A percentile compares a stretch with the other conserved stretches of the same genome.
phyloP scores from a whole-genome alignment of 2,888 invertebrate genomes.

The Caenorhabditis drosophilae region DNA sequence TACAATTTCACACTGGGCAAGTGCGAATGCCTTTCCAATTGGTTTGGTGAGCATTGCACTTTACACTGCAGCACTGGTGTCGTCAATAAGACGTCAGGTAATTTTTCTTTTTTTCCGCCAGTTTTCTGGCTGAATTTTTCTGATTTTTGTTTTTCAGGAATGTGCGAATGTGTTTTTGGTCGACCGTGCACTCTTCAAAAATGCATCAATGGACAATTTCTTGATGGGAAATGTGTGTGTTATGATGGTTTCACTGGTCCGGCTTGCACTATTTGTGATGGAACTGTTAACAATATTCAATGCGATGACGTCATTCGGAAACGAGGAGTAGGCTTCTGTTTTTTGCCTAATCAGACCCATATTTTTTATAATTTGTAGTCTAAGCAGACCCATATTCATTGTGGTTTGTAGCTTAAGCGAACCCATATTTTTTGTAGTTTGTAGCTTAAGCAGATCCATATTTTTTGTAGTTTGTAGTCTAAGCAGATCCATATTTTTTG shows the following conservation, averaged over 20 bases:
- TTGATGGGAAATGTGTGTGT: conserved; percentile 36
- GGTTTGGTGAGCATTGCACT: conserved; percentile 39
- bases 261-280: conserved; percentile 42
- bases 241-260: conserved; percentile 40
- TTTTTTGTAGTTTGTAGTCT: too few species aligned
- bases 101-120: neutral
- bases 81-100: conserved; percentile 39
- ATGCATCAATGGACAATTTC: conserved; percentile 44
- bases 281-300: conserved; percentile 14
- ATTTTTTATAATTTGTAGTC: too few species aligned
- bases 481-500: too few species aligned
- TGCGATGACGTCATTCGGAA: conserved; percentile 16
- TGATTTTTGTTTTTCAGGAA: conserved; percentile 8
- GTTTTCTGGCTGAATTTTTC: too few species aligned
- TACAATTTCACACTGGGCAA: conserved; percentile 30
- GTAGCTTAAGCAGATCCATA: too few species aligned
- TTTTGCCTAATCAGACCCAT: too few species aligned
- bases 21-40: conserved; percentile 36
- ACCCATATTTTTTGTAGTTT: too few species aligned
- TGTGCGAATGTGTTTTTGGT: conserved; percentile 33
- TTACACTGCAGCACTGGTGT: conserved; percentile 36
- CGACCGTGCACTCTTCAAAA: conserved; percentile 26
- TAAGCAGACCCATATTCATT: too few species aligned
- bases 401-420: too few species aligned
- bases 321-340: neutral